These are phyloP conservation scores for Dynastes grantii DNA, from an alignment of 2,888 invertebrate species.

Conservation along the genomic window DNA sequence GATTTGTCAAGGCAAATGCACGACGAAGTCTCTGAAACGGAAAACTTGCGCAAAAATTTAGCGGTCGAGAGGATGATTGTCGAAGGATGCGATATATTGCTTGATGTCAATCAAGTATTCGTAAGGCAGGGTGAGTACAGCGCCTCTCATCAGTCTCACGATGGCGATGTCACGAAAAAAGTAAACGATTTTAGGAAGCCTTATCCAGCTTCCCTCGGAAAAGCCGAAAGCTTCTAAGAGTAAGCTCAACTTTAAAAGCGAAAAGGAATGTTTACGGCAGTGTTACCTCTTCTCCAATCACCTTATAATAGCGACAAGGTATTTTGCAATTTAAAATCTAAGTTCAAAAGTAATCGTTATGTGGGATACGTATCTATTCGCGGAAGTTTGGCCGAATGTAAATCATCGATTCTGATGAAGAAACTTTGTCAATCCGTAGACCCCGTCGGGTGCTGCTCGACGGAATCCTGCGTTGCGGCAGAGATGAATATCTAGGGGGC, in stretches of 20 bases:
- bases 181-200: conserved; percentile 73
- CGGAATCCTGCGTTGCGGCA: no score
- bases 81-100: conserved; percentile 92
- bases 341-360: no score
- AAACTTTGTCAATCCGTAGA: no score
- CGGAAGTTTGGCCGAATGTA: no score
- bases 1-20: conserved; percentile 91
- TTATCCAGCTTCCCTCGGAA: conserved; percentile 82
- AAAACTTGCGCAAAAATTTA: conserved; percentile 91
- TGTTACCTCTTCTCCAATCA: conserved; percentile 95
- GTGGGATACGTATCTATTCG: no score
- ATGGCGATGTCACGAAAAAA: no score
- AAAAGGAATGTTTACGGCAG: conserved; percentile 83
- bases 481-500: no score
- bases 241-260: conserved; percentile 77
- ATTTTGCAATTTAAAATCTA: conserved; percentile 56
- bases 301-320: conserved; percentile 86
- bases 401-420: no score
- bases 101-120: conserved; percentile 95
- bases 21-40: conserved; percentile 93
- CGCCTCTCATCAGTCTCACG: no score
- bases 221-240: conserved; percentile 75
- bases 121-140: conserved; percentile 84
- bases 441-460: no score
- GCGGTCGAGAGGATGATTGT: conserved; percentile 95